phyloP scores from a whole-genome alignment of 1,140 invertebrate genomes.

The Harlomillsia oculata region DNA sequence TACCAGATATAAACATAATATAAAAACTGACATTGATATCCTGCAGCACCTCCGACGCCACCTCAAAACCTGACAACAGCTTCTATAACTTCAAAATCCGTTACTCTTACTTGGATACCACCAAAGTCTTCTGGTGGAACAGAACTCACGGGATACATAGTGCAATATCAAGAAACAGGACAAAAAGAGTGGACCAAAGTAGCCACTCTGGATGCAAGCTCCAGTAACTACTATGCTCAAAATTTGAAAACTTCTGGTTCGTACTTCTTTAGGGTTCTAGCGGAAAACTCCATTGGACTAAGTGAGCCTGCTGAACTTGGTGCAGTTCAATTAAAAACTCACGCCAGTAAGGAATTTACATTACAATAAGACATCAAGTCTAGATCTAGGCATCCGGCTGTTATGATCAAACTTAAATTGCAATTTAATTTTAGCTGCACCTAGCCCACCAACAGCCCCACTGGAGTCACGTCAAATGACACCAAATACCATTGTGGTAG shows the following conservation, averaged over 20 bases:
- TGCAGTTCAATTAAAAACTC: constrained; percentile 74
- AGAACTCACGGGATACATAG: constrained; percentile 70
- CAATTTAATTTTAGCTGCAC: constrained; percentile 56
- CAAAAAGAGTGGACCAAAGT: constrained; percentile 79
- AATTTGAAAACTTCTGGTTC: constrained; percentile 82
- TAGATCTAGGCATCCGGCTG: constrained; percentile 35
- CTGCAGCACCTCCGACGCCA: constrained; percentile 68
- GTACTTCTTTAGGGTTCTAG: constrained; percentile 80
- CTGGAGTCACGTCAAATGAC: constrained; percentile 72
- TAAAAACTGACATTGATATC: constrained; percentile 1
- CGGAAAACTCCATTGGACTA: constrained; percentile 79
- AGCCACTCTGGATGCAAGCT: constrained; percentile 66
- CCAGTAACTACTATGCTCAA: constrained; percentile 64
- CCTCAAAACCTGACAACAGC: constrained; percentile 59
- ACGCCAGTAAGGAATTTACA: constrained; percentile 94
- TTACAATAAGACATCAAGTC: constrained; percentile 34
- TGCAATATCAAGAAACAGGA: constrained; percentile 82
- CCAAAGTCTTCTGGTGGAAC: constrained; percentile 75
- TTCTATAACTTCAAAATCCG: constrained; percentile 72
- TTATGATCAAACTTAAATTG: constrained; percentile 1
- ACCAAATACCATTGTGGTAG: constrained; percentile 72
- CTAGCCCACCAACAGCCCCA: constrained; percentile 78
- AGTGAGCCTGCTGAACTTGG: constrained; percentile 69
- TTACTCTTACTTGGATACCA: constrained; percentile 74
- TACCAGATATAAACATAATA: constrained; percentile 2